Evolutionary conservation across 1,140 invertebrate genomes (phyloP).

Genomic region (Dendrolimus punctatus): DNA sequence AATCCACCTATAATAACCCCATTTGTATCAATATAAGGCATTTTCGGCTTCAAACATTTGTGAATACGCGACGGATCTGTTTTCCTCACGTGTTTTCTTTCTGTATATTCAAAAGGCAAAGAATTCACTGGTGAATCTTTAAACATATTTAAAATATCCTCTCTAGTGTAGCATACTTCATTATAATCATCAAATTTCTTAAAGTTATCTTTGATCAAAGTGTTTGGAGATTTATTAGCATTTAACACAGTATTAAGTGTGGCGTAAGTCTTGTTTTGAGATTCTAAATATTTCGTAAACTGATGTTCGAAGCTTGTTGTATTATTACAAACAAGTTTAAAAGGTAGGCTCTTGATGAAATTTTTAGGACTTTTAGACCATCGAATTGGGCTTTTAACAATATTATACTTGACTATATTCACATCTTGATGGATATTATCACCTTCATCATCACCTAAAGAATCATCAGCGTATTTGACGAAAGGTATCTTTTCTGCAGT

Average conservation of each 20-base stretch:
- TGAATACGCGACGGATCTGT: slow-evolving; percentile 47
- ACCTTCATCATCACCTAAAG: slow-evolving; percentile 26
- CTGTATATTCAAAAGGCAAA: slow-evolving; percentile 41
- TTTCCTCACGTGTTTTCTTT: slow-evolving; percentile 49
- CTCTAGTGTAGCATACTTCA: slow-evolving; percentile 35
- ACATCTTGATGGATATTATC: slow-evolving; percentile 13
- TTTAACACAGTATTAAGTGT: slow-evolving; percentile 26
- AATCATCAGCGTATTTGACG: slow-evolving; percentile 39
- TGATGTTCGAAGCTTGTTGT: slow-evolving; percentile 50
- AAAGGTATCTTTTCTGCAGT: slow-evolving; percentile 53
- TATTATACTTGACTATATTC: slow-evolving; percentile 40
- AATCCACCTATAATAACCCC: slow-evolving; percentile 22
- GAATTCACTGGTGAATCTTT: slow-evolving; percentile 56
- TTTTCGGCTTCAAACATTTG: slow-evolving; percentile 36
- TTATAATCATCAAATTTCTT: slow-evolving; percentile 35
- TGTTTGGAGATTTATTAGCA: slow-evolving; percentile 38
- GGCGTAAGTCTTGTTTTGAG: slow-evolving; percentile 28
- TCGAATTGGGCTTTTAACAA: slow-evolving; percentile 46
- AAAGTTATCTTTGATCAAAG: slow-evolving; percentile 33
- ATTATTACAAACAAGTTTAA: slow-evolving; percentile 50
- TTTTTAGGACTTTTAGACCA: slow-evolving; percentile 34
- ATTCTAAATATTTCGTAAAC: slow-evolving; percentile 51
- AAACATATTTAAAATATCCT: slow-evolving; percentile 60
- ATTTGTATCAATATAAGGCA: slow-evolving; percentile 33
- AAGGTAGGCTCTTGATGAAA: slow-evolving; percentile 47